Evolutionary conservation across 1,140 invertebrate genomes (phyloP).

Genomic region (Eupristina koningsbergeri): DNA sequence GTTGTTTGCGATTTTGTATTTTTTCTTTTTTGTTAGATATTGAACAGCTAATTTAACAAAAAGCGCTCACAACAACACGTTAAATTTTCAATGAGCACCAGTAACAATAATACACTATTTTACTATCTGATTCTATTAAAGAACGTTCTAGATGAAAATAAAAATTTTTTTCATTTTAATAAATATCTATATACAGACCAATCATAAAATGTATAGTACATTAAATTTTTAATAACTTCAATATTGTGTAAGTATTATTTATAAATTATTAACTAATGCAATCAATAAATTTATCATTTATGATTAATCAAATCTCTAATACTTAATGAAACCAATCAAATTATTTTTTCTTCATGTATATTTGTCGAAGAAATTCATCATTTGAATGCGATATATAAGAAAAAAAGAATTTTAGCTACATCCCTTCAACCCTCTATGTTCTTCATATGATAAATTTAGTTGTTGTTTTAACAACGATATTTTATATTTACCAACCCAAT

Average conservation of each 20-base stretch:
- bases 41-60: slow-evolving; percentile 45
- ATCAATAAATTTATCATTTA: background rate
- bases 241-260: background rate
- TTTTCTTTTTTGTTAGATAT: slow-evolving; percentile 11
- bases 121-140: slow-evolving; percentile 25
- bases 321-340: background rate
- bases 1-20: slow-evolving; percentile 47
- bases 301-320: background rate
- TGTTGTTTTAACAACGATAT: slow-evolving; percentile 39
- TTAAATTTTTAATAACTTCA: slow-evolving; percentile 26
- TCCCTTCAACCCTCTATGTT: slow-evolving; percentile 36
- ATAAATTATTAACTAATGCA: background rate
- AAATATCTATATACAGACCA: slow-evolving; percentile 14
- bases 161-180: slow-evolving; percentile 15
- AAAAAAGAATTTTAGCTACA: slow-evolving; percentile 39
- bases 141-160: background rate
- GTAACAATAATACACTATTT: slow-evolving; percentile 47
- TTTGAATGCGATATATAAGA: slow-evolving; percentile 16
- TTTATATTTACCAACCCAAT: background rate
- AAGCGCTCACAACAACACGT: slow-evolving; percentile 22
- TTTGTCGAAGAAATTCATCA: background rate
- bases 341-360: slow-evolving; percentile 4
- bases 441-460: slow-evolving; percentile 46
- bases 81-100: slow-evolving; percentile 39
- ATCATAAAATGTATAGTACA: background rate